phyloP scores from a whole-genome alignment of 2,113 vertebrate species.

The Oncorhynchus masou region DNA sequence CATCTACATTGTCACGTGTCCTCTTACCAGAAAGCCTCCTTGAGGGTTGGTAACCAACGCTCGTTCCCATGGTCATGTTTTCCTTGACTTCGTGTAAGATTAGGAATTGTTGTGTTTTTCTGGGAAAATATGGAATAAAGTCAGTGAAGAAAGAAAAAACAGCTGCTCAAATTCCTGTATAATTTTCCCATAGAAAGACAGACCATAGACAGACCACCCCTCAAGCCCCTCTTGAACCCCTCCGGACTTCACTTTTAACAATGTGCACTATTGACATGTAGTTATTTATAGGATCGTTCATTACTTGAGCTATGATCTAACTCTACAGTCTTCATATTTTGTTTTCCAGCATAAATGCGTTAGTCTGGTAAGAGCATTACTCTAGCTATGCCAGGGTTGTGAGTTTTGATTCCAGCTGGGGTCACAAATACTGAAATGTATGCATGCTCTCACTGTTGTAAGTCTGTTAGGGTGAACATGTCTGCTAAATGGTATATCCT shows the following conservation, averaged over 20 bases:
- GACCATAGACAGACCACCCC: too few relatives aligned
- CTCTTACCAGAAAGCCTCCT: conserved; percentile 93
- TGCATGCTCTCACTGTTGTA: too few relatives aligned
- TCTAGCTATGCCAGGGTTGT: background rate
- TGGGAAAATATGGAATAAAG: conserved; percentile 57
- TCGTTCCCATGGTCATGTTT: conserved; percentile 98
- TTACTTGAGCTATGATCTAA: background rate
- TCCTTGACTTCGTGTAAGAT: conserved; percentile 91
- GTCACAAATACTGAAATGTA: too few relatives aligned
- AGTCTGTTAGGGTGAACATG: too few relatives aligned
- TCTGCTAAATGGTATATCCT: too few relatives aligned
- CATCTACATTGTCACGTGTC: background rate
- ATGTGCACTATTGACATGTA: background rate
- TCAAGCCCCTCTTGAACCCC: background rate
- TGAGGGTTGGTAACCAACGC: conserved; percentile 91
- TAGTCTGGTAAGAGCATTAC: too few relatives aligned
- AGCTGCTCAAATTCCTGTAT: conserved; percentile 61
- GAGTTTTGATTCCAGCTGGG: background rate
- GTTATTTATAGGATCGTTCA: background rate
- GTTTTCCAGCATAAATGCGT: background rate
- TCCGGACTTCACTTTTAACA: background rate
- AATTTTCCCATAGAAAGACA: conserved; percentile 62
- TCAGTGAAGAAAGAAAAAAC: conserved; percentile 43
- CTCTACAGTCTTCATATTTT: background rate
- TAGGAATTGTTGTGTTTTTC: conserved; percentile 85